Evolutionary conservation across 2,888 invertebrate genomes (phyloP).

Genomic region (Ennomos fuscantarius): DNA sequence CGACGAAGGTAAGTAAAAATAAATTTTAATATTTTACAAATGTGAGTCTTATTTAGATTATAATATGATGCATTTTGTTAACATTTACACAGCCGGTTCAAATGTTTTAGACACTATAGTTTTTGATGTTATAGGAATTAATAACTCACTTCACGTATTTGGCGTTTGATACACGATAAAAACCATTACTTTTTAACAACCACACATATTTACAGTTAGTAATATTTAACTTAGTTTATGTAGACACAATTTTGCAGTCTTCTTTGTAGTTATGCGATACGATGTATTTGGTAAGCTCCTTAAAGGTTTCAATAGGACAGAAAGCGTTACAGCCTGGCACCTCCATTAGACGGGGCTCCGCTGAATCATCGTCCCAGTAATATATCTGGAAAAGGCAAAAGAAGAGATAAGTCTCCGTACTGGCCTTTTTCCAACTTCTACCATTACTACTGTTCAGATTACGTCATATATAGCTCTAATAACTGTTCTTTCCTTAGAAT

Average conservation of each 20-base stretch:
- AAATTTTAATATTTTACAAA: conserved; percentile 27
- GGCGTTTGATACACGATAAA: neutral
- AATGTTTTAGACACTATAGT: conserved; percentile 42
- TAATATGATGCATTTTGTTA: conserved; percentile 47
- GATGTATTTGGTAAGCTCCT: conserved; percentile 73
- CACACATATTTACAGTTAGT: conserved; percentile 10
- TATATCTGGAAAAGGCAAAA: conserved; percentile 69
- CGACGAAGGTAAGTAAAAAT: conserved; percentile 87
- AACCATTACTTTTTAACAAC: neutral
- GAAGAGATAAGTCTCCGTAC: neutral
- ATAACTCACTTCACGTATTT: neutral
- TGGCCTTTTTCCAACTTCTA: too few relatives aligned
- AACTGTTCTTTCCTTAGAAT: too few relatives aligned
- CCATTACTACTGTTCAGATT: too few relatives aligned
- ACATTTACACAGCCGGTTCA: conserved; percentile 57
- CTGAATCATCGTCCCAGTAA: conserved; percentile 82
- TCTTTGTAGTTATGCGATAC: conserved; percentile 71
- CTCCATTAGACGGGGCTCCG: conserved; percentile 75
- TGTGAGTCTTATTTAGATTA: conserved; percentile 50
- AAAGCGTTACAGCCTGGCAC: conserved; percentile 82
- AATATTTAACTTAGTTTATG: conserved; percentile 39
- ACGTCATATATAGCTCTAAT: too few relatives aligned
- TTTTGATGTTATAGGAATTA: conserved; percentile 15
- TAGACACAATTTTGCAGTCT: conserved; percentile 71
- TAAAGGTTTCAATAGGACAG: conserved; percentile 82